phyloP scores from a whole-genome alignment of 2,113 vertebrate genomes.

The Colinus virginianus region DNA sequence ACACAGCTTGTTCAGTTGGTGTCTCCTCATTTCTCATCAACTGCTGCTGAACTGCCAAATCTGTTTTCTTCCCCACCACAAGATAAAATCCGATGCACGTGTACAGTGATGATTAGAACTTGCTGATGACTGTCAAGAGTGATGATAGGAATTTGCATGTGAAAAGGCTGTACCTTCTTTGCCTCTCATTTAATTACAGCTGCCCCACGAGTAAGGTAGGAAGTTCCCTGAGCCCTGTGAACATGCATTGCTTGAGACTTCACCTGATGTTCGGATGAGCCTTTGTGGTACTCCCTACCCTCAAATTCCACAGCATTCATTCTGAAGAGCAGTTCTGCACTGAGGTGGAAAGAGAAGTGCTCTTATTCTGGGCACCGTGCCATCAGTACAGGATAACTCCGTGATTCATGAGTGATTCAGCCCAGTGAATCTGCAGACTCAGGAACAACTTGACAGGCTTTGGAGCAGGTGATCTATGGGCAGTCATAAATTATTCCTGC shows the following conservation, averaged over 20 bases:
- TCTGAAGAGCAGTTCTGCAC: neutral
- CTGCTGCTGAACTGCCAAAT: neutral
- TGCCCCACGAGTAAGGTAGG: neutral
- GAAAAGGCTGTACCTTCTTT: neutral
- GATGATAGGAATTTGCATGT: neutral
- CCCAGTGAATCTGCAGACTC: neutral
- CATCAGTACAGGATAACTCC: neutral
- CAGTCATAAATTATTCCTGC: neutral
- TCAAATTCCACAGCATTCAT: neutral
- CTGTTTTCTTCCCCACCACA: neutral
- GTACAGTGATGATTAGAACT: neutral
- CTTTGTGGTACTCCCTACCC: neutral
- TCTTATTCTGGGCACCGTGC: neutral
- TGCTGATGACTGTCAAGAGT: neutral
- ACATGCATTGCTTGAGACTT: neutral
- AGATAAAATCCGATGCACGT: neutral
- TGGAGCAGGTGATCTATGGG: neutral
- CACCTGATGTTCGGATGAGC: neutral
- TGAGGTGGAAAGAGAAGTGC: neutral
- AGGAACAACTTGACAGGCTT: neutral
- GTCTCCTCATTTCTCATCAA: neutral
- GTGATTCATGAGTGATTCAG: conserved; percentile 48
- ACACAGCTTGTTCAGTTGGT: neutral
- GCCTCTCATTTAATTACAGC: neutral
- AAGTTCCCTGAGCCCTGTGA: neutral